Conservation (phyloP, 2,113 vertebrate species). For the Cyanoderma ruficeps region DNA sequence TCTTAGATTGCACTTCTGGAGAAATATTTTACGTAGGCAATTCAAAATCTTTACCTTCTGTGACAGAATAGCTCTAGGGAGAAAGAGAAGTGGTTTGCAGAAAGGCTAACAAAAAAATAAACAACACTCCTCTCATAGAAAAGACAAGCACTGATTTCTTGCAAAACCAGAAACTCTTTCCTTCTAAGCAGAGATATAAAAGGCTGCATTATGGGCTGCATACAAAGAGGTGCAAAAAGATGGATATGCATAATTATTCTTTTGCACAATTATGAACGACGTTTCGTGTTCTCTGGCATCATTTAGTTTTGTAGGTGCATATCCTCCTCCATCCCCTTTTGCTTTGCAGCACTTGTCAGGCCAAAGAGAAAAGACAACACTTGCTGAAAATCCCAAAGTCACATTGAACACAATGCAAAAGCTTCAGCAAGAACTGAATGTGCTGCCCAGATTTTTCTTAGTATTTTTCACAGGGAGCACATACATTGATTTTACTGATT, state of each 20-base stretch:
- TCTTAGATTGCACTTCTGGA: background rate
- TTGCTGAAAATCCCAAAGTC: background rate
- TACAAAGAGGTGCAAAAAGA: slow-evolving; percentile 9
- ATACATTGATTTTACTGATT: background rate
- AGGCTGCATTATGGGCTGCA: slow-evolving; percentile 20
- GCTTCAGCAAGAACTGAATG: background rate
- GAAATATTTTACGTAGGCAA: slow-evolving; percentile 33
- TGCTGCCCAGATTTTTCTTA: background rate
- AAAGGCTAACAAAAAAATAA: slow-evolving; percentile 10
- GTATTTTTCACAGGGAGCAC: background rate
- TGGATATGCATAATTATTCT: background rate
- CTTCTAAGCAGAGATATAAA: background rate
- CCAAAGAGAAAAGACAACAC: background rate
- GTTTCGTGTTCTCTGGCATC: background rate
- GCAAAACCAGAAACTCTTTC: background rate
- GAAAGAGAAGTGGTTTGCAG: slow-evolving; percentile 34
- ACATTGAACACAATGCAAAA: background rate
- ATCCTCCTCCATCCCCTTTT: background rate
- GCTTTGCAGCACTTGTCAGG: background rate
- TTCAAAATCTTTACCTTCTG: slow-evolving; percentile 48
- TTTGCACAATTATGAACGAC: background rate
- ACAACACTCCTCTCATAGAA: background rate
- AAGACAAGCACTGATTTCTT: background rate
- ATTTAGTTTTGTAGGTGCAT: background rate
- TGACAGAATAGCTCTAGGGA: slow-evolving; percentile 42